These are phyloP conservation scores for Eucidaris tribuloides DNA, from an alignment of 35 echinoderm and acorn worm genomes.

Conservation along the genomic window DNA sequence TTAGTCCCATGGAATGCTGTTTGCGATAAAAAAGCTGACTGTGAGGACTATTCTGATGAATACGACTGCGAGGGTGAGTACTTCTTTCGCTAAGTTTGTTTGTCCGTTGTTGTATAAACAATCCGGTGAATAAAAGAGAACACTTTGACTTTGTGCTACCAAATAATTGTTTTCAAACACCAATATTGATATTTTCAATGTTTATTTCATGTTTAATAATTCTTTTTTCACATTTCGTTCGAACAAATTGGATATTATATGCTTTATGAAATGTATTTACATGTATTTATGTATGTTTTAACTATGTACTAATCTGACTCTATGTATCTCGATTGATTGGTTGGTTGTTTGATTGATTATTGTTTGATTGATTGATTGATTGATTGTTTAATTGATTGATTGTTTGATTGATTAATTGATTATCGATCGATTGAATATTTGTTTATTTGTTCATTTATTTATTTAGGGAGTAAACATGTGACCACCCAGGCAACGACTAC, in stretches of 20 bases:
- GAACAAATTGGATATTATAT: neutral
- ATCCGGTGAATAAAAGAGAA: too few species aligned
- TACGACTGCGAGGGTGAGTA: neutral
- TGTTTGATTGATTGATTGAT: neutral
- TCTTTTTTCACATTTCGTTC: neutral
- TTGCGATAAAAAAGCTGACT: neutral
- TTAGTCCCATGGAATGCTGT: neutral
- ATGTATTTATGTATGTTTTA: neutral
- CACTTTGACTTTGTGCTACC: too few species aligned
- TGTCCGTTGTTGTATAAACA: neutral
- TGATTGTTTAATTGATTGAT: neutral
- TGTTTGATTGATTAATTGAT: neutral
- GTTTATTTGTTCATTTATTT: neutral
- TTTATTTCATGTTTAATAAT: neutral
- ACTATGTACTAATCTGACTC: neutral
- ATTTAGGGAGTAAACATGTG: conserved; percentile 14
- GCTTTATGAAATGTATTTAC: neutral
- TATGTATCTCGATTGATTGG: neutral
- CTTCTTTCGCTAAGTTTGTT: neutral
- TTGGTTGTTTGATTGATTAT: neutral
- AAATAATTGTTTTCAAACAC: neutral
- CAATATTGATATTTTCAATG: neutral
- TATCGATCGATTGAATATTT: neutral
- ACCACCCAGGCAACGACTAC: conserved; percentile 1
- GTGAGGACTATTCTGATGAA: neutral